Conservation (phyloP, 2,888 invertebrate genomes). For the Caenorhabditis sinica region DNA sequence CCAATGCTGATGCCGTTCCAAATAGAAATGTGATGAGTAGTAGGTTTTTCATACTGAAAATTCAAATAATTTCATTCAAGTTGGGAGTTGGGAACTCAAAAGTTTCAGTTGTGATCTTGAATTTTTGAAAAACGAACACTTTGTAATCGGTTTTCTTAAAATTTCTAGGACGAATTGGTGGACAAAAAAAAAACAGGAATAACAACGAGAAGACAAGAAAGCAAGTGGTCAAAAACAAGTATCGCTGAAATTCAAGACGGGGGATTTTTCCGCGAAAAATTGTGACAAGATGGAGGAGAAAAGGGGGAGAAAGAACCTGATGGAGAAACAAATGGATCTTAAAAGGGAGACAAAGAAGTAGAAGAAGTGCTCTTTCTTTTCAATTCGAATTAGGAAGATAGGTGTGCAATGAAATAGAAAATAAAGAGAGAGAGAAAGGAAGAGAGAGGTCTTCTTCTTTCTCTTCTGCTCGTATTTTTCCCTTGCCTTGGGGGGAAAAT, state of each 20-base stretch:
- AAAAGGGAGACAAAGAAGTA: neutral
- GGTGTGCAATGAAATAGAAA: conserved; percentile 30
- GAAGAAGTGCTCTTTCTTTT: neutral
- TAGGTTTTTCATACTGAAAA: conserved; percentile 60
- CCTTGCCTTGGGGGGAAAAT: conserved; percentile 50
- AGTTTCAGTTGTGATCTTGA: too few species aligned
- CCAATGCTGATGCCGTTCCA: conserved; percentile 22
- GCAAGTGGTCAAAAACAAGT: conserved; percentile 3
- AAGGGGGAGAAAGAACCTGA: conserved; percentile 3
- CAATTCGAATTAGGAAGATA: conserved; percentile 25
- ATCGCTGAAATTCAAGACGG: conserved; percentile 3
- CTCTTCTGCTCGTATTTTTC: conserved; percentile 12
- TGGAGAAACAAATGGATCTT: conserved; percentile 24
- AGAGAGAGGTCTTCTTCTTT: conserved; percentile 13
- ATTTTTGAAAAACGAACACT: too few species aligned
- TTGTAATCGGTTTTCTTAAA: too few species aligned
- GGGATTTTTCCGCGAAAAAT: neutral
- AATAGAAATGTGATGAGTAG: conserved; percentile 30
- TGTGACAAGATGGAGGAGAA: neutral
- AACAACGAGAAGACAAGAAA: neutral
- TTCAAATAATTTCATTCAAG: neutral
- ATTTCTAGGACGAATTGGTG: neutral
- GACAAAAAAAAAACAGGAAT: conserved; percentile 6
- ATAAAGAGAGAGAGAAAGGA: conserved; percentile 23
- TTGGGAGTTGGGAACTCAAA: neutral